phyloP scores from a whole-genome alignment of 2,797 vertebrate genomes.

The Mormyrops attenuatus region DNA sequence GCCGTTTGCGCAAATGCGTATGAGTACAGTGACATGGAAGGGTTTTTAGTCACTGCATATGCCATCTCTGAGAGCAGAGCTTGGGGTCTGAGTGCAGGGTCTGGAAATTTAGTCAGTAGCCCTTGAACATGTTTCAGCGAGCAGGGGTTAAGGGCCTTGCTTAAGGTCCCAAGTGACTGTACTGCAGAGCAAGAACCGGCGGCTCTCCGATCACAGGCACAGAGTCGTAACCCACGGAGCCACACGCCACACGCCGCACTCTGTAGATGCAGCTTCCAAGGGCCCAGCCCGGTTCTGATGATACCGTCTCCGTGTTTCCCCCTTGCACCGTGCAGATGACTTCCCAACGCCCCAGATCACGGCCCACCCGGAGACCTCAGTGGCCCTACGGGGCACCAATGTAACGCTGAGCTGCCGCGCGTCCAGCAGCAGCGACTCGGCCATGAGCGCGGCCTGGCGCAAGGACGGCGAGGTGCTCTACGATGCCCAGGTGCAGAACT shows the following conservation, averaged over 20 bases:
- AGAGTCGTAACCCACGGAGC: background rate
- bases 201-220: background rate
- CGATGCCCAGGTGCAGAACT: slow-evolving; percentile 63
- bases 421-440: slow-evolving; percentile 68
- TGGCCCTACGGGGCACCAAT: slow-evolving; percentile 63
- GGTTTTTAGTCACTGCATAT: background rate
- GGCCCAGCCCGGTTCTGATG: background rate
- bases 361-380: slow-evolving; percentile 58
- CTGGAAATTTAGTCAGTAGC: background rate
- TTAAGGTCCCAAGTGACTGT: background rate
- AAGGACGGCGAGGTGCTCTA: slow-evolving; percentile 68
- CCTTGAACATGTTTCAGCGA: background rate
- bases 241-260: background rate
- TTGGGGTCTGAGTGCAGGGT: background rate
- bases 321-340: slow-evolving; percentile 52
- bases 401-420: slow-evolving; percentile 63
- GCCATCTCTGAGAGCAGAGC: background rate
- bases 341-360: slow-evolving; percentile 71
- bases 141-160: background rate
- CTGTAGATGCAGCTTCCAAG: background rate
- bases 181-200: background rate
- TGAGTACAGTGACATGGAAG: background rate
- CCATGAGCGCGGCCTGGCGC: slow-evolving; percentile 66
- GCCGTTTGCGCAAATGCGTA: background rate
- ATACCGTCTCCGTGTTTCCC: background rate